Percentiles rank a stretch among this genome's conserved stretches.
Conservation (phyloP, 2,113 vertebrate genomes). For the Zosterops hypoxanthus region DNA sequence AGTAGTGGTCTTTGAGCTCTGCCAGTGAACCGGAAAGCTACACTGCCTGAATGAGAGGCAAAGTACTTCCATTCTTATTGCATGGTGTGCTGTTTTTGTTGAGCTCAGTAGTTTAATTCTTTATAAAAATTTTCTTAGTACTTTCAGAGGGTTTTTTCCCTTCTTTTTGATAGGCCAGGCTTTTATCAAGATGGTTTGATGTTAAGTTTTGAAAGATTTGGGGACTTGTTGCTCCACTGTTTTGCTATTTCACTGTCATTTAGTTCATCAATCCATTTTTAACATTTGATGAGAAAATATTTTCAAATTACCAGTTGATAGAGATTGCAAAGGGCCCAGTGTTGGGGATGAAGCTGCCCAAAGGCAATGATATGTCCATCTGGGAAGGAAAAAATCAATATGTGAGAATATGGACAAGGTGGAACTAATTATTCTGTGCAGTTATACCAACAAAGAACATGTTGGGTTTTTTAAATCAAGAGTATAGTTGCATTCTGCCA, state of each 20-base stretch:
- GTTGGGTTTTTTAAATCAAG: neutral
- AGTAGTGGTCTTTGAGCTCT: conserved; percentile 61
- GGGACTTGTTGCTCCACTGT: neutral
- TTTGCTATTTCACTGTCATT: neutral
- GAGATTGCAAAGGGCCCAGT: neutral
- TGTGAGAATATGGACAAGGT: neutral
- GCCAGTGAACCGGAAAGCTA: conserved; percentile 57
- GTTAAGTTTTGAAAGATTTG: neutral
- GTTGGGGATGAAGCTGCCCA: neutral
- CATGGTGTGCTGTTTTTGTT: neutral
- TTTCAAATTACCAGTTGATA: neutral
- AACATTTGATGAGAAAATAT: neutral
- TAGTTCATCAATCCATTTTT: neutral
- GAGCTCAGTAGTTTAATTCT: neutral
- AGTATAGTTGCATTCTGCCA: neutral
- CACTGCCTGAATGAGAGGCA: conserved; percentile 18
- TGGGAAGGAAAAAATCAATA: neutral
- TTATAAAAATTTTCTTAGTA: conserved; percentile 4
- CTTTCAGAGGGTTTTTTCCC: neutral
- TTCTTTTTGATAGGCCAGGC: neutral
- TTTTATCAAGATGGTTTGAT: neutral
- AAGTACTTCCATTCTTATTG: conserved; percentile 46
- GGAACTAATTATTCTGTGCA: neutral
- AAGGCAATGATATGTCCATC: neutral
- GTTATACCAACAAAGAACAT: neutral